Evolutionary conservation across 2,888 invertebrate species (phyloP), one percentile per base, ranked within the genome.

Genomic region (Tinea pellionella): DNA sequence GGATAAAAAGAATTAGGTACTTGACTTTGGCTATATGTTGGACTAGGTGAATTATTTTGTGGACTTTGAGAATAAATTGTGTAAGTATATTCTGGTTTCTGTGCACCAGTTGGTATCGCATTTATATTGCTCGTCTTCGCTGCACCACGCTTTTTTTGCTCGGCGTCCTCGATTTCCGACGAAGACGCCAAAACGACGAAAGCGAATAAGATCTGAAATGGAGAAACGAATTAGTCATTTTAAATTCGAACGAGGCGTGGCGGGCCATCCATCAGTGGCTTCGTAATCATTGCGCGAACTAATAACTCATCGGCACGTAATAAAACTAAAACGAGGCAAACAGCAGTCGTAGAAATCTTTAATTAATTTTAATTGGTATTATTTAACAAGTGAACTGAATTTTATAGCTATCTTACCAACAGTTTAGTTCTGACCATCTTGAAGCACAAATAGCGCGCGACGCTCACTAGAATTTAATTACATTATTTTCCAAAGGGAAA

Each of bases 1-100:
- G 85, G 87, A 62, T 86, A 84, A 63, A 85, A 87, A 0, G 84
- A 79, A 63, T 74, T 84, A 1, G 81, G 69, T 1, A 72, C 68
- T 74, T 78, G 79, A 11, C 69, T 66, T 63, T 80, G 81, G 43
- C 47, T 24, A 61, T 85, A 83, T 1, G 72, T 66, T 47, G 72
- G 66, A 58, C 65, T 72, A 12, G 69, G 66, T 30, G 64, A 65
- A 55, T 75, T 77, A 1, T 70, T 64, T 61, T 66, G 73, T 0
- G 76, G 73, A 56, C 66, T 80, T 64, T 81, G 81, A 1, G 76
- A 64, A 63, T 84, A 87, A 63, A 82, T 75, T 62, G 73, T 80
- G 65, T 85, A 88, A 0, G 80, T 78, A 61, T 82, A 81, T n/a
- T 88, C 88, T 18, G 77, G 78, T 59, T 88, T 88, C 66, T 86